A percentile compares a stretch with the other conserved stretches of the same genome.
Evolutionary conservation across 1,140 invertebrate genomes (phyloP).

Genomic region (Amphibalanus amphitrite): DNA sequence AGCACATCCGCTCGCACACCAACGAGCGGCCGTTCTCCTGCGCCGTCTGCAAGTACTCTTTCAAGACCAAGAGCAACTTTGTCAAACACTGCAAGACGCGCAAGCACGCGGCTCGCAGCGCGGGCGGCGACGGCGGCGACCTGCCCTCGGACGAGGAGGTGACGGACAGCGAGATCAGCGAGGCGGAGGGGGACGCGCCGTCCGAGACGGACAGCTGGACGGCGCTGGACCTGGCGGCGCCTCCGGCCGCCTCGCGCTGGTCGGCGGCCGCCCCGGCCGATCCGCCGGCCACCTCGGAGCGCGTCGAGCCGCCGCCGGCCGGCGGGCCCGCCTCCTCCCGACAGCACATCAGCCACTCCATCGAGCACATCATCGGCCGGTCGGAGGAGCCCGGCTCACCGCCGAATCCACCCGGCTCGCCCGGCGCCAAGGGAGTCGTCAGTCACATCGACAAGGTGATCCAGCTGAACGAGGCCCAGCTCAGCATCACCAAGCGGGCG

Average conservation of each 20-base stretch:
- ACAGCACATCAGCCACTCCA: constrained; percentile 1
- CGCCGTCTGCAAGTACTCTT: constrained; percentile 68
- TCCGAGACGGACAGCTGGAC: constrained; percentile 7
- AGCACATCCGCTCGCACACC: constrained; percentile 81
- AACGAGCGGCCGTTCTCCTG: constrained; percentile 84
- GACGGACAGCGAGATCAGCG: constrained; percentile 7
- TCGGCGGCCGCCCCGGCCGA: too few relatives aligned
- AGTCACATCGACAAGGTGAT: constrained; percentile 13
- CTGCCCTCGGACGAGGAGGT: constrained; percentile 6
- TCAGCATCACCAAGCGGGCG: neutral
- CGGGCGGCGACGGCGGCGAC: constrained; percentile 11
- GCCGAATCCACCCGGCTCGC: neutral
- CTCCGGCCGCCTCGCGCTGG: too few relatives aligned
- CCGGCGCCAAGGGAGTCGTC: constrained; percentile 5
- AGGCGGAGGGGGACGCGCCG: constrained; percentile 7
- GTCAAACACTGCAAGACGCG: constrained; percentile 77
- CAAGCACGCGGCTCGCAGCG: constrained; percentile 50
- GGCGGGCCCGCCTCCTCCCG: too few relatives aligned
- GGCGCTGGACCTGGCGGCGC: too few relatives aligned
- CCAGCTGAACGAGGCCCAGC: neutral
- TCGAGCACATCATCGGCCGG: constrained; percentile 4
- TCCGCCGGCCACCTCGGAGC: too few relatives aligned
- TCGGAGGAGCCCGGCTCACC: neutral
- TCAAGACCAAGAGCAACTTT: constrained; percentile 85
- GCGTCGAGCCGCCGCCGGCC: too few relatives aligned